These are phyloP conservation scores for Bradysia coprophila DNA, from an alignment of 1,140 invertebrate genomes.

Conservation along the genomic window DNA sequence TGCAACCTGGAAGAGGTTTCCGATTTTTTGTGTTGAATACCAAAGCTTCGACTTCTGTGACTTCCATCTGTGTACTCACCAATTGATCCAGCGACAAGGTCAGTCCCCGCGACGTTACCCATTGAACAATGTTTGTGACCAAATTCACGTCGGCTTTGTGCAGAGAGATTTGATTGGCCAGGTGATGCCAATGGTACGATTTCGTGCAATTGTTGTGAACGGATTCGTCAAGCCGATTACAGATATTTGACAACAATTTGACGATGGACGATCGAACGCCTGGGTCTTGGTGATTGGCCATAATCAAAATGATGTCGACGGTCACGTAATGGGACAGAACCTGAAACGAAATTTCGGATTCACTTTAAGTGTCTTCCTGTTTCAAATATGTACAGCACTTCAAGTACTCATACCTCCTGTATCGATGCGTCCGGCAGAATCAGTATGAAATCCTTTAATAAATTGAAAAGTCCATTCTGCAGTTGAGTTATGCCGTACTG, in stretches of 20 bases:
- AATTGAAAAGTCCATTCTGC: slow-evolving; percentile 13
- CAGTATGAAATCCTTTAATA: slow-evolving; percentile 19
- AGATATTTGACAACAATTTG: slow-evolving; percentile 46
- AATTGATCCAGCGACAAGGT: slow-evolving; percentile 9
- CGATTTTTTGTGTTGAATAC: too few relatives aligned
- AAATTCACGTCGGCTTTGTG: slow-evolving; percentile 42
- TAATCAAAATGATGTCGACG: slow-evolving; percentile 44
- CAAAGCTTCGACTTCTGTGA: too few relatives aligned
- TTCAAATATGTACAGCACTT: too few relatives aligned
- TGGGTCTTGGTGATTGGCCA: slow-evolving; percentile 48
- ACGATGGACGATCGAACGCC: slow-evolving; percentile 47
- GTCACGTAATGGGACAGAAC: slow-evolving; percentile 38
- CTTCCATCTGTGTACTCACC: too few relatives aligned
- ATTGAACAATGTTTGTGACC: slow-evolving; percentile 35
- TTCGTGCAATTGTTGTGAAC: slow-evolving; percentile 39
- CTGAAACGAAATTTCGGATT: slow-evolving; percentile 5
- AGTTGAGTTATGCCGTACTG: slow-evolving; percentile 15
- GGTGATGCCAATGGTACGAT: slow-evolving; percentile 48
- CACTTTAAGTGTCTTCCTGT: too few relatives aligned
- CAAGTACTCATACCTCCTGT: slow-evolving; percentile 13
- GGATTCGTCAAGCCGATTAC: slow-evolving; percentile 36
- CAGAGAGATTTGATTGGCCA: slow-evolving; percentile 58
- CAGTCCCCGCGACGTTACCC: slow-evolving; percentile 15
- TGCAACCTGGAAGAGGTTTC: too few relatives aligned
- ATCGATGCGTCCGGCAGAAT: slow-evolving; percentile 16